Conservation (phyloP, 1,140 invertebrate genomes). For the Potamilus streckersoni region DNA sequence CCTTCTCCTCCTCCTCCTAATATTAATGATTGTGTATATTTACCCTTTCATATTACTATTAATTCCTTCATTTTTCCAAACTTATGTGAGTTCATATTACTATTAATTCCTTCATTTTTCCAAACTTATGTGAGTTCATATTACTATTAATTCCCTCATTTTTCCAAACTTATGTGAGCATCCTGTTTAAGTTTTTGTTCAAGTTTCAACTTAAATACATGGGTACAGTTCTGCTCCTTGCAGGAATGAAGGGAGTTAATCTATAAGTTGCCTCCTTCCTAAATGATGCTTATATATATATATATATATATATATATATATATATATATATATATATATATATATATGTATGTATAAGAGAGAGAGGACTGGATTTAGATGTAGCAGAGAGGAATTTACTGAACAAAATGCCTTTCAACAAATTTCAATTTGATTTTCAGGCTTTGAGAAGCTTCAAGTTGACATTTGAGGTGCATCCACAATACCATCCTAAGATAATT, state of each 20-base stretch:
- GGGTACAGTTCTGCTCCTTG: not conserved
- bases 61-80: not conserved
- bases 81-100: not conserved
- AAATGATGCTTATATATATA: not conserved
- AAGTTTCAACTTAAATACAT: too few species aligned
- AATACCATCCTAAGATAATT: constrained; percentile 97
- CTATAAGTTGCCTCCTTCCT: not conserved
- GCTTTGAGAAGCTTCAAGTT: constrained; percentile 80
- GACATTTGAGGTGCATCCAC: constrained; percentile 92
- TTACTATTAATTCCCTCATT: not conserved
- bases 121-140: not conserved
- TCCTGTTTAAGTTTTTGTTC: too few species aligned
- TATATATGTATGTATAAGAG: too few species aligned
- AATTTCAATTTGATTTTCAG: constrained; percentile 24
- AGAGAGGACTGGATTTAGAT: too few species aligned
- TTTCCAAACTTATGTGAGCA: too few species aligned
- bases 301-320: too few species aligned
- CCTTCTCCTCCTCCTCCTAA: too few species aligned
- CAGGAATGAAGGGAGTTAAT: not conserved
- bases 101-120: not conserved
- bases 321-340: too few species aligned
- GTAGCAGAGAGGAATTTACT: too few species aligned
- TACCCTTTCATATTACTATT: not conserved
- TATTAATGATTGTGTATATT: not conserved
- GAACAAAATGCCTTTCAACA: not conserved